A percentile compares a stretch with the other conserved stretches of the same genome.
phyloP scores from a whole-genome alignment of 2,888 invertebrate genomes.

The Trichogramma evanescens region DNA sequence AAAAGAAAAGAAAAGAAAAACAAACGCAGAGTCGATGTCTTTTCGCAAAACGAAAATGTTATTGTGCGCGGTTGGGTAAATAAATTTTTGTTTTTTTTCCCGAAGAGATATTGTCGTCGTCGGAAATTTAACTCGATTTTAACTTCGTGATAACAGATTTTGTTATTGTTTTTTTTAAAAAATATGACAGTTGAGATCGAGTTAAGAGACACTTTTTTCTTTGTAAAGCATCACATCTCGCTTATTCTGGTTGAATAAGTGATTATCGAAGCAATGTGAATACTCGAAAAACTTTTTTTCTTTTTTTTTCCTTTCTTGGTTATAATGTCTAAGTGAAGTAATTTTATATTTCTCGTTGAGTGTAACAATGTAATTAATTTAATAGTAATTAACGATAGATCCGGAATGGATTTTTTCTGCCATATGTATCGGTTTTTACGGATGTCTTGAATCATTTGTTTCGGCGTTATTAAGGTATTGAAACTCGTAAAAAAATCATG shows the following conservation, averaged over 20 bases:
- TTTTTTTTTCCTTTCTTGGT: neutral
- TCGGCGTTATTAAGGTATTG: neutral
- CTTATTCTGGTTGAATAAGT: conserved; percentile 10
- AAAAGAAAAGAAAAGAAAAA: too few relatives aligned
- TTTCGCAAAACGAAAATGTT: too few relatives aligned
- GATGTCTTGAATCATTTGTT: too few relatives aligned
- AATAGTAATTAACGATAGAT: conserved; percentile 7
- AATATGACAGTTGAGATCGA: conserved; percentile 14
- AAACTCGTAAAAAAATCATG: neutral
- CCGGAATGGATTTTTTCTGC: conserved; percentile 14
- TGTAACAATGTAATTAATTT: conserved; percentile 13
- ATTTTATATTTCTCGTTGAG: conserved; percentile 4
- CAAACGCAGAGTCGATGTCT: too few relatives aligned
- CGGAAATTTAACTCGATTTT: conserved; percentile 1
- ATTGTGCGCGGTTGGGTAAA: too few relatives aligned
- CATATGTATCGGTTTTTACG: conserved; percentile 15
- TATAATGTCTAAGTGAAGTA: conserved; percentile 2
- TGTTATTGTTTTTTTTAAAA: conserved; percentile 12
- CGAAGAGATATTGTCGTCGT: neutral
- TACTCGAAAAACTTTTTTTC: neutral
- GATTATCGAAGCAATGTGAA: conserved; percentile 16
- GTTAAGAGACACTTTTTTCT: conserved; percentile 2
- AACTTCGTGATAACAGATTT: conserved; percentile 16
- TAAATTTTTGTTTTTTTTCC: neutral
- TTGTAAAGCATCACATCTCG: conserved; percentile 14